Evolutionary conservation across 2,113 vertebrate species (phyloP), one percentile per base, ranked within the genome.

Genomic region (Stictonetta naevosa): DNA sequence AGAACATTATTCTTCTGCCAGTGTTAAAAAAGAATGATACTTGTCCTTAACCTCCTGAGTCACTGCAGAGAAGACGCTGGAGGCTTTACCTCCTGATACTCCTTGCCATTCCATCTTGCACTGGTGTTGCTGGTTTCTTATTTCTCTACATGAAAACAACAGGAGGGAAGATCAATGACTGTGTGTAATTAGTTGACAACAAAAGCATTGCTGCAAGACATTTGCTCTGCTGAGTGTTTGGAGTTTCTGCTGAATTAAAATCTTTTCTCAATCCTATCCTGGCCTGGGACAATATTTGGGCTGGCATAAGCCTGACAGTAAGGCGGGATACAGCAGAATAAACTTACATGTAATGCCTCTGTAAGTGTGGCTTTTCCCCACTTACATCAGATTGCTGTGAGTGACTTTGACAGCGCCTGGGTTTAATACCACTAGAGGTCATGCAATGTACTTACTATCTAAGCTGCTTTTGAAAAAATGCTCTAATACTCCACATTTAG

Each of bases 351-450:
- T 17, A 8, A 36, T 4, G 33, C 68, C 19, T 46, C 72, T 60
- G 8, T 63, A 52, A 68, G 26, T 29, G 29, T 71, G 68, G 26
- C 22, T 13, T 50, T 91, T 78, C 13, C 50, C 29, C 28, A 63
- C 5, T 31, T 4, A 0, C 11, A n/a, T 20, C 66, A 81, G 69
- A 28, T 34, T 46, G 59, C 76, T 59, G 0, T 2, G 64, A 81
- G 12, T 83, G 64, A 81, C 33, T 92, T 33, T 38, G 56, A 46
- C 38, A 75, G 73, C 42, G 83, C 91, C 89, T 56, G 60, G 83
- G 81, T 58, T 89, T 96, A 91, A 85, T 58, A 84, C 94, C 96
- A 76, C 96, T 97, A 96, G 95, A 96, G 95, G 95, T 97, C 96
- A 97, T 84, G 91, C 62, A 2, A 66, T n/a, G 94, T 76, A 76